These are phyloP conservation scores for Onthophagus sagittarius DNA, from an alignment of 2,888 invertebrate genomes.

Conservation along the genomic window DNA sequence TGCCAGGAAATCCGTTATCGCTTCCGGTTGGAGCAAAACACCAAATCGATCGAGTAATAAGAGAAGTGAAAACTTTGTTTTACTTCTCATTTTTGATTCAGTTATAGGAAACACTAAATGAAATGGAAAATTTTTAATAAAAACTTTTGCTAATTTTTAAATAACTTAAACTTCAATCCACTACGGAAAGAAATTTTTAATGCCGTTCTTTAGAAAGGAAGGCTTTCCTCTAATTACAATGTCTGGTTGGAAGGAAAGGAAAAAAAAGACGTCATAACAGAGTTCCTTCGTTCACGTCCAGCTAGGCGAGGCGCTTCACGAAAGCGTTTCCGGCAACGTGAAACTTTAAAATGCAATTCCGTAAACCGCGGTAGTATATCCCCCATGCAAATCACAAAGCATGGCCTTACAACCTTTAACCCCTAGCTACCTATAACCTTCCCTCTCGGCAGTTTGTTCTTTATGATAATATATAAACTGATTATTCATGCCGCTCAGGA, in stretches of 20 bases:
- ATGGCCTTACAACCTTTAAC: not conserved
- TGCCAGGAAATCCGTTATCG: not conserved
- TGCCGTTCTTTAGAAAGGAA: constrained; percentile 15
- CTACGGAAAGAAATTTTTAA: constrained; percentile 19
- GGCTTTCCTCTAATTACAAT: constrained; percentile 15
- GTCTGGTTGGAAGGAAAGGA: not conserved
- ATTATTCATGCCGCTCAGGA: constrained; percentile 38
- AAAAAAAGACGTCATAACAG: not conserved
- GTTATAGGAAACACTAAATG: too few species aligned
- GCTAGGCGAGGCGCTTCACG: constrained; percentile 40
- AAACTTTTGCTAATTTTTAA: not conserved
- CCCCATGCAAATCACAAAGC: constrained; percentile 35
- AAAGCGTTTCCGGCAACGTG: constrained; percentile 31
- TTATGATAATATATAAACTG: constrained; percentile 40
- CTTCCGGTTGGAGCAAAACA: not conserved
- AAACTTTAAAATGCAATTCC: constrained; percentile 33
- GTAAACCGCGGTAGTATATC: constrained; percentile 32
- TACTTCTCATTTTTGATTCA: too few species aligned
- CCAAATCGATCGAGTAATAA: not conserved
- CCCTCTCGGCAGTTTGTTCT: constrained; percentile 27
- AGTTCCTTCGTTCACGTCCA: not conserved
- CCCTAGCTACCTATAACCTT: not conserved
- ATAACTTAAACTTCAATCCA: not conserved
- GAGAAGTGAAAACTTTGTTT: not conserved
- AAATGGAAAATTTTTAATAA: too few species aligned